Evolutionary conservation across 2,888 invertebrate species (phyloP).

Genomic region (Rotaria sp.): DNA sequence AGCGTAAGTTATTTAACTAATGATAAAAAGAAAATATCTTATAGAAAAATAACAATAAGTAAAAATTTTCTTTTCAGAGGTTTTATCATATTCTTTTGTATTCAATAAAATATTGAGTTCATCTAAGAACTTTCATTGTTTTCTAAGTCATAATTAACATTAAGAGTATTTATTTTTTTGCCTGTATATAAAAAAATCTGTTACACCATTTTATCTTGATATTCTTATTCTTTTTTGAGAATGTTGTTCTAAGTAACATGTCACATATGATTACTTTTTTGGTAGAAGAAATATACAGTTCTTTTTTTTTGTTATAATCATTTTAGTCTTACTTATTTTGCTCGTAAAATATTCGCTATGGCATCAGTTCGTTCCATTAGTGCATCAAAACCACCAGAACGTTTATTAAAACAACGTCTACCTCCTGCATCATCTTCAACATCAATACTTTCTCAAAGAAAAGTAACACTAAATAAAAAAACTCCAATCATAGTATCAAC

Average conservation of each 20-base stretch:
- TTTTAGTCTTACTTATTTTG: not conserved
- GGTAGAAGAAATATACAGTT: too few relatives aligned
- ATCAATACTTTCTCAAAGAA: not conserved
- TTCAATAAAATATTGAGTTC: too few relatives aligned
- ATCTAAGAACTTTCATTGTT: too few relatives aligned
- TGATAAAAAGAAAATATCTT: not conserved
- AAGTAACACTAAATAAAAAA: not conserved
- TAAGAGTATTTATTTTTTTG: too few relatives aligned
- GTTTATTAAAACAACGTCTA: not conserved
- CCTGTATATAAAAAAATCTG: too few relatives aligned
- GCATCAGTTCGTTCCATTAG: not conserved
- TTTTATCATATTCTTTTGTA: too few relatives aligned
- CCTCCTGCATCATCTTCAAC: not conserved
- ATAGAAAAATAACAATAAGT: not conserved
- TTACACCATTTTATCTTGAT: too few relatives aligned
- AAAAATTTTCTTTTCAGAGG: too few relatives aligned
- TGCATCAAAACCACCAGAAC: not conserved
- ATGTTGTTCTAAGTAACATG: too few relatives aligned
- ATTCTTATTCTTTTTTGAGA: too few relatives aligned
- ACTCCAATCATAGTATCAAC: not conserved
- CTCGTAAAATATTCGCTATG: not conserved
- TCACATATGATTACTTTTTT: too few relatives aligned
- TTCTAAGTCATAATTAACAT: too few relatives aligned
- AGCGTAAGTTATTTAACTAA: not conserved
- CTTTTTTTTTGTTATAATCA: not conserved